A percentile compares a stretch with the other conserved stretches of the same genome.
These are phyloP conservation scores for Meloe dianella DNA, from an alignment of 2,888 invertebrate species.

Conservation along the genomic window DNA sequence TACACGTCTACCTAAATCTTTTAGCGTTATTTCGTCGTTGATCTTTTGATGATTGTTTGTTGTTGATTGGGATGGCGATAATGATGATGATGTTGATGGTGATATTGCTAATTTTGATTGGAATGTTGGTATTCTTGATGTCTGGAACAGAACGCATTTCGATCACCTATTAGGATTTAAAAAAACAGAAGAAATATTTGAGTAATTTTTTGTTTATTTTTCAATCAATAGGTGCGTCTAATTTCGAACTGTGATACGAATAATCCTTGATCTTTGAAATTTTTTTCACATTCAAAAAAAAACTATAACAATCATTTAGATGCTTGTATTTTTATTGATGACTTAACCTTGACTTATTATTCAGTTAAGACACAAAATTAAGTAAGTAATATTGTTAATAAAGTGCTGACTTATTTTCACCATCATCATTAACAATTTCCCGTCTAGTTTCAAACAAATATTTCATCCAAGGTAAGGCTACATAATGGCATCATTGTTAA, in stretches of 20 bases:
- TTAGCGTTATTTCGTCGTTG: conserved; percentile 35
- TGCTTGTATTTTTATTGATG: not conserved
- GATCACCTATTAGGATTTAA: too few species aligned
- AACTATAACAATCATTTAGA: not conserved
- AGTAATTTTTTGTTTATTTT: too few species aligned
- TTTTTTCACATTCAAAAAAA: not conserved
- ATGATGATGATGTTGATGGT: conserved; percentile 21
- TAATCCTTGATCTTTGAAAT: not conserved
- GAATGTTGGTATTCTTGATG: conserved; percentile 30
- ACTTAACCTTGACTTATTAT: conserved; percentile 5
- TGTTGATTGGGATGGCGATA: too few species aligned
- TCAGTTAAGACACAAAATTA: not conserved
- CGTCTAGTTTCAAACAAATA: not conserved
- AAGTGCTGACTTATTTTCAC: not conserved
- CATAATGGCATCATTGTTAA: not conserved
- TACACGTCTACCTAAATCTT: conserved; percentile 51
- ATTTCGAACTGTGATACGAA: not conserved
- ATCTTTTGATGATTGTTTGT: too few species aligned
- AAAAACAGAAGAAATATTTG: not conserved
- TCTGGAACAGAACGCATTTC: too few species aligned
- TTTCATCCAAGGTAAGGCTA: not conserved
- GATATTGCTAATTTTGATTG: conserved; percentile 21
- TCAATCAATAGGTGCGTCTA: not conserved
- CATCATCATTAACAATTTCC: not conserved
- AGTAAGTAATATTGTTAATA: not conserved